A percentile compares a stretch with the other conserved stretches of the same genome.
Evolutionary conservation across 2,888 invertebrate genomes (phyloP).

Genomic region (Phorcus lineatus): DNA sequence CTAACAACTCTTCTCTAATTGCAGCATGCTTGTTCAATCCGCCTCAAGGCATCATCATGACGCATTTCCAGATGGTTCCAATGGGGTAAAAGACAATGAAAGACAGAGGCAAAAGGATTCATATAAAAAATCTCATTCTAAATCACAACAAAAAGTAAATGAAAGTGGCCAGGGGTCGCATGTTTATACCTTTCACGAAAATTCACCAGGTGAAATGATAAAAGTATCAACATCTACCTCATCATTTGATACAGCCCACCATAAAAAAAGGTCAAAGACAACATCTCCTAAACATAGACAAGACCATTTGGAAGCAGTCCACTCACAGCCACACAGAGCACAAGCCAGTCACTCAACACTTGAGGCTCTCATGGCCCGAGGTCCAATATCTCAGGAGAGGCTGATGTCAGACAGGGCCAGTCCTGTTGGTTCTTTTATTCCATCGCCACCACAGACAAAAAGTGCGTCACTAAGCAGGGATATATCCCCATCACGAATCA

Average conservation of each 20-base stretch:
- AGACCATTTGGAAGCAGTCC: neutral
- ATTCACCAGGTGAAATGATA: neutral
- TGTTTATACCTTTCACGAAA: constrained; percentile 6
- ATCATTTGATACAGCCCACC: neutral
- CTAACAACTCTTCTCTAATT: neutral
- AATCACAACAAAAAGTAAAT: neutral
- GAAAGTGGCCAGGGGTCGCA: neutral
- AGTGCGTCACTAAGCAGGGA: constrained; percentile 44
- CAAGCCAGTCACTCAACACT: constrained; percentile 23
- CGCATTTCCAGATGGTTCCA: neutral
- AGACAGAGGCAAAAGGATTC: neutral
- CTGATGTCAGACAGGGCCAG: neutral
- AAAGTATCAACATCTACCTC: constrained; percentile 9
- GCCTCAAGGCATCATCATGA: neutral
- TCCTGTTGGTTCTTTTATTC: neutral
- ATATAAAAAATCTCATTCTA: neutral
- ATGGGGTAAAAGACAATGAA: neutral
- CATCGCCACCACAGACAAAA: constrained; percentile 30
- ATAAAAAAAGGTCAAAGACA: neutral
- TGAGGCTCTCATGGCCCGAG: constrained; percentile 10
- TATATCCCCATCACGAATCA: constrained; percentile 46
- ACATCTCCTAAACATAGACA: neutral
- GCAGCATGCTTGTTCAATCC: neutral
- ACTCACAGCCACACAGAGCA: neutral
- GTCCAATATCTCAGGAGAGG: neutral